Conservation (phyloP, 2,113 vertebrate species). For the Sapajus apella region DNA sequence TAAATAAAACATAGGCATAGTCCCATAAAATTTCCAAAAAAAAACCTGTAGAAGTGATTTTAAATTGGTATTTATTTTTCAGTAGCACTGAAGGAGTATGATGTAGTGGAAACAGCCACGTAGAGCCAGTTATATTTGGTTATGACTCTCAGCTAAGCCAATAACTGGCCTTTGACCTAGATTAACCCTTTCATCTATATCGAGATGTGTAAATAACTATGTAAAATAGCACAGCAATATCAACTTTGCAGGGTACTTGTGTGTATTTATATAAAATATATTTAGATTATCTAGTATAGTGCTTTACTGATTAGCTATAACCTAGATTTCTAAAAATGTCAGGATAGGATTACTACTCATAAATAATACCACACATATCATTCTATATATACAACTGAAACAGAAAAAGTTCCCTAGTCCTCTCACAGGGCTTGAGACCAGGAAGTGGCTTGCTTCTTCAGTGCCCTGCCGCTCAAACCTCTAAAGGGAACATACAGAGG, state of each 20-base stretch:
- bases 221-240: background rate
- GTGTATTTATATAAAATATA: background rate
- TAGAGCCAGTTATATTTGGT: background rate
- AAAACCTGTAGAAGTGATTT: background rate
- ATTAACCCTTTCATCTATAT: background rate
- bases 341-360: background rate
- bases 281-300: background rate
- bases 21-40: background rate
- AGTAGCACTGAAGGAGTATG: background rate
- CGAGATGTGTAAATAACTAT: background rate
- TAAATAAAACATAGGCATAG: background rate
- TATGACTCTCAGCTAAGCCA: background rate
- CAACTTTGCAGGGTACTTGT: background rate
- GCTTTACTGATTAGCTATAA: background rate
- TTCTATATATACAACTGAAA: background rate
- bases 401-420: no score
- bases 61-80: background rate
- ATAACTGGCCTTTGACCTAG: background rate
- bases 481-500: no score
- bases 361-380: background rate
- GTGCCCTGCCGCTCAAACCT: no score
- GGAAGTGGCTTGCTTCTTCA: no score
- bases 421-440: no score
- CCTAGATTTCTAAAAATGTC: background rate
- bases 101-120: background rate